These are phyloP conservation scores for Rhinopomastus cyanomelas DNA, from an alignment of 2,113 vertebrate genomes.

Conservation along the genomic window DNA sequence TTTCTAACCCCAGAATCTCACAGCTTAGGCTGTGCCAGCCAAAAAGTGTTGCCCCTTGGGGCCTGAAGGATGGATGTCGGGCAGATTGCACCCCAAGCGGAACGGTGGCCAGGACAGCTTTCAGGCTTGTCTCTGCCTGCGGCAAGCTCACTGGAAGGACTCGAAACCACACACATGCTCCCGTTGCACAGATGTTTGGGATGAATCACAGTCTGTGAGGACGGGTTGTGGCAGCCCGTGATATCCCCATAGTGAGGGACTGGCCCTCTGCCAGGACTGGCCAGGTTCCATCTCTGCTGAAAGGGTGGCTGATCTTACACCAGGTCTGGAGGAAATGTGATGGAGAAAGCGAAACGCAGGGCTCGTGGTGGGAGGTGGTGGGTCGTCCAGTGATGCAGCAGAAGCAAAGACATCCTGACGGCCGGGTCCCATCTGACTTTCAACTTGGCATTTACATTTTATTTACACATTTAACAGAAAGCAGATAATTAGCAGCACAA, in stretches of 20 bases:
- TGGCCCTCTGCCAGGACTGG: neutral
- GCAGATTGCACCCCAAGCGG: neutral
- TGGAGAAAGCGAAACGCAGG: neutral
- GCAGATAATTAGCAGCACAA: conserved; percentile 1
- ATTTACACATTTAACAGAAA: conserved; percentile 52
- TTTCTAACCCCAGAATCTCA: neutral
- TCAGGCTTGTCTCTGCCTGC: neutral
- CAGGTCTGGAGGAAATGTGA: neutral
- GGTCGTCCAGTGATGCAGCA: fast-evolving
- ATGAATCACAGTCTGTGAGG: neutral
- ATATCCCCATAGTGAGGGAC: neutral
- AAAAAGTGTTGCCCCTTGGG: neutral
- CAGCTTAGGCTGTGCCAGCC: neutral
- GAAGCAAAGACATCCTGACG: neutral
- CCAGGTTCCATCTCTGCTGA: neutral
- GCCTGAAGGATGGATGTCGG: neutral
- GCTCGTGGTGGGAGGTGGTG: neutral
- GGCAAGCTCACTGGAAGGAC: neutral
- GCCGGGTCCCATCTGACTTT: neutral
- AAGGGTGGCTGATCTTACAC: neutral
- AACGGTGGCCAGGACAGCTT: neutral
- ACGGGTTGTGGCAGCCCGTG: neutral
- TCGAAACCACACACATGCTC: neutral
- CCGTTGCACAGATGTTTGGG: neutral
- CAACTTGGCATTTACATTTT: conserved; percentile 30